Evolutionary conservation across 2,888 invertebrate species (phyloP).

Genomic region (Hemaris fuciformis): DNA sequence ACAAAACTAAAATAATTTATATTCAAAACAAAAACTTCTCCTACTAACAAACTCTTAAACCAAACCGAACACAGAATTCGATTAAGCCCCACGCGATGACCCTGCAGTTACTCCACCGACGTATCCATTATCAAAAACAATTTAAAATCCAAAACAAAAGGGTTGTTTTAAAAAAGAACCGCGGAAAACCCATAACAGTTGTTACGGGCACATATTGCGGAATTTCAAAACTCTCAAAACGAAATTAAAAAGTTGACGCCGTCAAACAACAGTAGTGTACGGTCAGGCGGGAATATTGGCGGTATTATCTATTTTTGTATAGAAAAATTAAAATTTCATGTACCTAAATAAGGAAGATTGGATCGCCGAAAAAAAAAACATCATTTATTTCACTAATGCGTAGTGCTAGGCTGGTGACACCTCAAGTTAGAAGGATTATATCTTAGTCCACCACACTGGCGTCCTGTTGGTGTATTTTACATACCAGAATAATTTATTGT

Average conservation of each 20-base stretch:
- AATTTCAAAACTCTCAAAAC: constrained; percentile 37
- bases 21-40: too few relatives aligned
- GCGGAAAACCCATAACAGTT: constrained; percentile 22
- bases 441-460: too few relatives aligned
- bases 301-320: not conserved
- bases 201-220: constrained; percentile 40
- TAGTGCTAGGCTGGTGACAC: too few relatives aligned
- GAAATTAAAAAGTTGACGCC: constrained; percentile 56
- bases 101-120: not conserved
- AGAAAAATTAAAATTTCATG: too few relatives aligned
- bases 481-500: too few relatives aligned
- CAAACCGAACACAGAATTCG: not conserved
- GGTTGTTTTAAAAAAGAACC: not conserved
- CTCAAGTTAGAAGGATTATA: too few relatives aligned
- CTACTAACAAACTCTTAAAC: too few relatives aligned
- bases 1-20: too few relatives aligned
- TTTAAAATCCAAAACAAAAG: constrained; percentile 21
- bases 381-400: too few relatives aligned
- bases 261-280: constrained; percentile 36
- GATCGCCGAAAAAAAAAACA: too few relatives aligned
- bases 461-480: too few relatives aligned
- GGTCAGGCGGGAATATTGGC: not conserved
- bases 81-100: not conserved
- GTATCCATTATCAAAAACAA: constrained; percentile 18
- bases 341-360: too few relatives aligned